Evolutionary conservation across 2,797 vertebrate genomes (phyloP).

Genomic region (Hirundo rustica): DNA sequence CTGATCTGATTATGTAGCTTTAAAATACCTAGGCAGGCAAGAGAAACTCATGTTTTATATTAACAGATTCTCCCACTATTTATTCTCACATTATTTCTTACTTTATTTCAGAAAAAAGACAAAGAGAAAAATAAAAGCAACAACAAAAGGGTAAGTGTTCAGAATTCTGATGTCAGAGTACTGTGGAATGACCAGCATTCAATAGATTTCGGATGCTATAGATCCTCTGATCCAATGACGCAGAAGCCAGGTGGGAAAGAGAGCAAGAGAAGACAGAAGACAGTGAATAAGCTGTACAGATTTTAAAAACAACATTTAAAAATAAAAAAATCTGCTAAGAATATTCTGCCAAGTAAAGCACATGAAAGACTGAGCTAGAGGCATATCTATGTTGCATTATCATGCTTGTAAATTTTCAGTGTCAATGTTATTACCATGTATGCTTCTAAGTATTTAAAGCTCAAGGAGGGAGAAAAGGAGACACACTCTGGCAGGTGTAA

Average conservation of each 20-base stretch:
- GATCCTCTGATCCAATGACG: not conserved
- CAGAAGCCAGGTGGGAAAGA: not conserved
- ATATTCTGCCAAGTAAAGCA: conserved; percentile 13
- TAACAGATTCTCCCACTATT: not conserved
- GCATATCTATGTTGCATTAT: conserved; percentile 2
- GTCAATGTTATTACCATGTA: conserved; percentile 5
- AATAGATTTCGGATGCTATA: not conserved
- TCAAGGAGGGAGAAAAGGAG: not conserved
- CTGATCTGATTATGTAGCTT: not conserved
- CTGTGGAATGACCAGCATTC: not conserved
- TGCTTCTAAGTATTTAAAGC: not conserved
- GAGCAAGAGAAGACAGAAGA: not conserved
- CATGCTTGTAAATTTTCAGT: conserved; percentile 16
- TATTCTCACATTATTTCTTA: not conserved
- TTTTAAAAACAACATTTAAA: not conserved
- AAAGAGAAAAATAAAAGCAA: not conserved
- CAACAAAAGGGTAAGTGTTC: not conserved
- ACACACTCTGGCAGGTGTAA: not conserved
- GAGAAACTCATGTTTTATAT: not conserved
- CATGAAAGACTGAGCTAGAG: not conserved
- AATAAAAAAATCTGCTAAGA: not conserved
- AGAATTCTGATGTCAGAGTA: not conserved
- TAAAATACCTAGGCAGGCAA: not conserved
- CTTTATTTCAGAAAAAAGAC: not conserved
- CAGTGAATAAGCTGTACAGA: not conserved